A percentile compares a stretch with the other conserved stretches of the same genome.
Conservation (phyloP, 1,140 invertebrate genomes). For the Dinothrombium tinctorium region DNA sequence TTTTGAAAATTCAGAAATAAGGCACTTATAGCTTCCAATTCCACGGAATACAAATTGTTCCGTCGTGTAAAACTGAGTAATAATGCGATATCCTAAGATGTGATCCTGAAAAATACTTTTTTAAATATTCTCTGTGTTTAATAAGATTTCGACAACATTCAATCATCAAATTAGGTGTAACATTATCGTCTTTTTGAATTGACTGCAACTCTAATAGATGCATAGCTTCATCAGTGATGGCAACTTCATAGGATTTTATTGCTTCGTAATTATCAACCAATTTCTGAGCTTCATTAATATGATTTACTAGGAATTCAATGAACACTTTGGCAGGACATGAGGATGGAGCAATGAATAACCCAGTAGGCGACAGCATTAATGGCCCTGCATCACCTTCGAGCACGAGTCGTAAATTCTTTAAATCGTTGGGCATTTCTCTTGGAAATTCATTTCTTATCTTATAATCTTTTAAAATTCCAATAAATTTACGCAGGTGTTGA, state of each 20-base stretch:
- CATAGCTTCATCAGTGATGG: conserved; percentile 37
- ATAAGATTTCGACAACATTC: no score
- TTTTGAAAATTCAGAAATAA: no score
- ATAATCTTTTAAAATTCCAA: no score
- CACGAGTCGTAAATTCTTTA: conserved; percentile 55
- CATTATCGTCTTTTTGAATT: conserved; percentile 63
- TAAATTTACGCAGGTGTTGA: no score
- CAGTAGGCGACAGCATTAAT: conserved; percentile 71
- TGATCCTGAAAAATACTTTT: no score
- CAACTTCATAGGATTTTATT: conserved; percentile 47
- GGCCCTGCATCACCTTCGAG: conserved; percentile 73
- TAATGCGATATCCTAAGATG: no score
- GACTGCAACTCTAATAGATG: conserved; percentile 36
- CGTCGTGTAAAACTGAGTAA: no score
- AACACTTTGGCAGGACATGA: conserved; percentile 61
- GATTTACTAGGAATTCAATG: conserved; percentile 51
- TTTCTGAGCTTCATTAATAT: conserved; percentile 43
- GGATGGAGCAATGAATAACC: conserved; percentile 69
- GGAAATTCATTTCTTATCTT: conserved; percentile 47
- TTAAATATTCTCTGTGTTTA: no score
- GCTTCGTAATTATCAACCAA: conserved; percentile 45
- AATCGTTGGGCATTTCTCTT: conserved; percentile 36
- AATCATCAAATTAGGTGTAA: conserved; percentile 59
- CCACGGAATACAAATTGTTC: no score
- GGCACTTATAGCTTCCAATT: no score